Evolutionary conservation across 92 coral and sea anemone genomes (phyloP).

Genomic region (Porites lobata): DNA sequence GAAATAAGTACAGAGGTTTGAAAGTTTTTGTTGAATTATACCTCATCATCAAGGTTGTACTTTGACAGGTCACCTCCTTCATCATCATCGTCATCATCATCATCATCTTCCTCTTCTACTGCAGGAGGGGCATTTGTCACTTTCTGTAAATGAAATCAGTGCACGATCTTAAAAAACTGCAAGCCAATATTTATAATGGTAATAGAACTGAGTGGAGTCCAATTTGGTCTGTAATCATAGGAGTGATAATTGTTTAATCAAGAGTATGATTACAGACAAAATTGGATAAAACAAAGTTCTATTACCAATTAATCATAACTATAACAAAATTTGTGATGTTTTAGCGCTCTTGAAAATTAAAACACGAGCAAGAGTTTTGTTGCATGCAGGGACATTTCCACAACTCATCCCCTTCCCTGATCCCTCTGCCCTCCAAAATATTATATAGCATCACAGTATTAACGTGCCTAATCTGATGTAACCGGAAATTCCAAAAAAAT

Average conservation of each 20-base stretch:
- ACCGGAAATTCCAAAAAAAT: too few relatives aligned
- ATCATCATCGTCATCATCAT: conserved; percentile 83
- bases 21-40: neutral
- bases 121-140: conserved; percentile 22
- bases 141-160: conserved; percentile 25
- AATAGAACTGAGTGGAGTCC: neutral
- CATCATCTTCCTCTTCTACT: conserved; percentile 68
- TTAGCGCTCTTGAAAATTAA: too few relatives aligned
- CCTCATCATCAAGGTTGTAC: conserved; percentile 93
- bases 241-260: neutral
- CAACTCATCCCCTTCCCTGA: too few relatives aligned
- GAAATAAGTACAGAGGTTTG: too few relatives aligned
- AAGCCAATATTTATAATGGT: neutral
- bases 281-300: too few relatives aligned
- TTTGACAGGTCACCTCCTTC: conserved; percentile 95
- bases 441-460: too few relatives aligned
- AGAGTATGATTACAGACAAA: neutral
- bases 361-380: neutral
- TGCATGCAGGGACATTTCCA: too few relatives aligned
- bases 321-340: too few relatives aligned
- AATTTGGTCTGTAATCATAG: neutral
- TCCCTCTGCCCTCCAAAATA: too few relatives aligned
- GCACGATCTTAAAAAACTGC: neutral
- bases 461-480: too few relatives aligned
- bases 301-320: too few relatives aligned